These are phyloP conservation scores for Patella depressa DNA, from an alignment of 2,888 invertebrate genomes.

Conservation along the genomic window DNA sequence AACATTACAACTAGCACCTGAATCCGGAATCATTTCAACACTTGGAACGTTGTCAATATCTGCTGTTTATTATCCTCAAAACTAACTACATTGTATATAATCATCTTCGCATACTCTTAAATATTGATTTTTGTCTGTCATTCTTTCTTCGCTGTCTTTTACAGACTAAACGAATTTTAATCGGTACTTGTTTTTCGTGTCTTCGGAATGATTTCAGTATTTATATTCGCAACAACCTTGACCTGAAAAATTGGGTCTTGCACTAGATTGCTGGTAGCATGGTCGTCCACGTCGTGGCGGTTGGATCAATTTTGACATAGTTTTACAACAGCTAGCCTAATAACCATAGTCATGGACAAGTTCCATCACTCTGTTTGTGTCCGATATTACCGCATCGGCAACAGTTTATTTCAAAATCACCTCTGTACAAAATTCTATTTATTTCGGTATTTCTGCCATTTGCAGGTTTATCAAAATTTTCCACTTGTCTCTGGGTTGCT, in stretches of 20 bases:
- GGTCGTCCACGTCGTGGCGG: too few species aligned
- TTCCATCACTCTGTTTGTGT: too few species aligned
- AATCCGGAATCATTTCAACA: background rate
- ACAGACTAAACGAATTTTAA: background rate
- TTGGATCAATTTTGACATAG: too few species aligned
- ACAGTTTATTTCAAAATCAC: too few species aligned
- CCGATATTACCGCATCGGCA: too few species aligned
- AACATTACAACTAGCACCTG: constrained; percentile 11
- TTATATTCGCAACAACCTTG: background rate
- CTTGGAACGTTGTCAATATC: constrained; percentile 2
- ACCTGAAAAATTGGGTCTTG: background rate
- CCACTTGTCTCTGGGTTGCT: background rate
- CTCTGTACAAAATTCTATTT: background rate
- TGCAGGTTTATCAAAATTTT: background rate
- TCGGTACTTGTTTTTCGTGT: background rate
- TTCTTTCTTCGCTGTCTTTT: background rate
- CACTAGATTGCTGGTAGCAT: too few species aligned
- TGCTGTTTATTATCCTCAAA: background rate
- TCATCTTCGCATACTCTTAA: background rate
- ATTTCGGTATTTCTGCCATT: background rate
- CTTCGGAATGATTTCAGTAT: background rate
- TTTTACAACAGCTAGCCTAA: too few species aligned
- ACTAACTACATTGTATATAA: background rate
- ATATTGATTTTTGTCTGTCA: background rate
- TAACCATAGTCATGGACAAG: too few species aligned